These are phyloP conservation scores for Egretta garzetta DNA, from an alignment of 2,113 vertebrate species.

Conservation along the genomic window DNA sequence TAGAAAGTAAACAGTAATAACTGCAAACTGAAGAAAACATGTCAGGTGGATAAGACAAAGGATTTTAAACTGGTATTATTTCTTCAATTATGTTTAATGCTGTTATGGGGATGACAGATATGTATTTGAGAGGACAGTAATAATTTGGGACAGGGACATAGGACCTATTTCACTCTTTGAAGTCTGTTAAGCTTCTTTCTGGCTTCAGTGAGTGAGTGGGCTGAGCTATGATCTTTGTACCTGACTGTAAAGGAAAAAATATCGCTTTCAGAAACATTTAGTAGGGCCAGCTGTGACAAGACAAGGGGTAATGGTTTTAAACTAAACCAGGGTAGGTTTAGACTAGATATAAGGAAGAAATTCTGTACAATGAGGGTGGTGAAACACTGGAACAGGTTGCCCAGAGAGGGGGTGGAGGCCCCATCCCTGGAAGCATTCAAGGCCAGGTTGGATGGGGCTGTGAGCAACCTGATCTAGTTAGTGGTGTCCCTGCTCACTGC, in stretches of 20 bases:
- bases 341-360: no score
- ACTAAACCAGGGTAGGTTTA: no score
- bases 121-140: not conserved
- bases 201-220: not conserved
- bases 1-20: not conserved
- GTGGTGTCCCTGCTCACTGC: no score
- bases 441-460: no score
- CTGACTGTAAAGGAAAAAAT: not conserved
- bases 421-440: no score
- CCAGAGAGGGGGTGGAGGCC: no score
- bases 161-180: not conserved
- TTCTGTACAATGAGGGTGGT: no score
- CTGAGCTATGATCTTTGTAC: not conserved
- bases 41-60: not conserved
- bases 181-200: not conserved
- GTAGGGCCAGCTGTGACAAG: no score
- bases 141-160: not conserved
- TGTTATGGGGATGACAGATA: not conserved
- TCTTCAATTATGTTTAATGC: not conserved
- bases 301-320: no score
- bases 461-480: no score
- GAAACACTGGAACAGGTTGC: no score
- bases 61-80: accelerated
- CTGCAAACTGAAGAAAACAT: accelerated
- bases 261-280: not conserved